These are phyloP conservation scores for Echinometra lucunter DNA, from an alignment of 53 echinoderm and acorn worm genomes.

Conservation along the genomic window DNA sequence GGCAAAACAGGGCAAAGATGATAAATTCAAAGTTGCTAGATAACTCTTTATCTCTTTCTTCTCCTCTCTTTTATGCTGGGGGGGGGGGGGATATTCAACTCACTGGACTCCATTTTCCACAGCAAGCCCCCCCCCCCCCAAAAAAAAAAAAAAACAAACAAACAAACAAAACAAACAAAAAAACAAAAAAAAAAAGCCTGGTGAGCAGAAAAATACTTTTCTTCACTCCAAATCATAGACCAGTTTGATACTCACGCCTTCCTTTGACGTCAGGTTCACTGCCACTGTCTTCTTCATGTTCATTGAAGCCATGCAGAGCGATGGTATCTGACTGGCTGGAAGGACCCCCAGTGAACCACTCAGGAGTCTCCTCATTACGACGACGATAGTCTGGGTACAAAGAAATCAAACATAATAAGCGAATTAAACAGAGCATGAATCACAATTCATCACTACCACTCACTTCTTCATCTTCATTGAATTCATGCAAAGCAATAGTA, in stretches of 20 bases:
- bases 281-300: constrained; percentile 78
- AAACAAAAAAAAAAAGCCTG: no score
- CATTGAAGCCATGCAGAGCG: constrained; percentile 87
- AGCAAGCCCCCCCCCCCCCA: no score
- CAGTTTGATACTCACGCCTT: constrained; percentile 29
- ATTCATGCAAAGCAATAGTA: constrained; percentile 91
- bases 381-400: constrained; percentile 40
- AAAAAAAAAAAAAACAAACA: no score
- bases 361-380: constrained; percentile 80
- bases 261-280: constrained; percentile 73
- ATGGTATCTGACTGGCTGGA: constrained; percentile 93
- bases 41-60: not conserved
- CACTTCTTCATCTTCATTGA: constrained; percentile 80
- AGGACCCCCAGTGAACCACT: constrained; percentile 94
- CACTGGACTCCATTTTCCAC: no score
- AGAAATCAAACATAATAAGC: not conserved
- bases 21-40: no score
- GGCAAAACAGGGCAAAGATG: no score
- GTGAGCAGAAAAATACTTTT: no score
- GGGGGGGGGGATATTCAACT: no score
- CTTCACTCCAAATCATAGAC: not conserved
- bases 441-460: constrained; percentile 70
- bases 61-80: not conserved
- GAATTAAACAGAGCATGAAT: no score
- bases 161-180: no score